Base-by-base conservation (phyloP, 2,113 vertebrate genomes). In the Turdus rufiventris region DNA sequence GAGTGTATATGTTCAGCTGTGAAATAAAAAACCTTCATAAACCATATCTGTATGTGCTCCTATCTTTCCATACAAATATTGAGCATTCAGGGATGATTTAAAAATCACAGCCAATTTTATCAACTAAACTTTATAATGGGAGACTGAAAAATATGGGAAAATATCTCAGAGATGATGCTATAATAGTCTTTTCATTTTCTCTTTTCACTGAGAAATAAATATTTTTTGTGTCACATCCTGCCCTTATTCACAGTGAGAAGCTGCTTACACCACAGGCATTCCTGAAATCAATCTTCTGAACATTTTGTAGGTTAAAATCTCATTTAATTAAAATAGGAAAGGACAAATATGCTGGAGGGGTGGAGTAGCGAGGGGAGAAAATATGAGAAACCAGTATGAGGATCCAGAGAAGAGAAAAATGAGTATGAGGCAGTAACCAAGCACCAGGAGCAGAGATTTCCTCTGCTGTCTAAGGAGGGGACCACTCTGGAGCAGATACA, bases 391-490 rank as follows among this genome's bases (percentile, higher is more conserved):
- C 1, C 6, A 26, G 24, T 43, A 24, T 1, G 6, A 82, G 62
- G 5, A 53, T 6, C 1, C 2, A 50, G 25, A 5, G 48, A 34
- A 66, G 25, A 84, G 31, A 79, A 58, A 45, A 83, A 58, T 53
- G 1, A 26, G 6, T 19, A 17, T 18, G 13, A 48, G 12, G 3
- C 8, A 9, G 8, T 28, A 61, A 42, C 29, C 0, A 1, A 65
- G 15, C 14, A 57, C 13, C 53, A 12, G 34, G 18, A 53, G 18
- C 5, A 78, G 60, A 56, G 14, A 66, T 36, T 61, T 34, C 10
- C 12, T 10, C 51, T 75, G 42, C 42, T 82, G 57, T 31, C 29
- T 6, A 40, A 21, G 19, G 14, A 47, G 53, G 54, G 4, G 6
- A 65, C 23, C 1, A 4, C 2, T 3, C 33, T 56, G 43, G 43